phyloP scores from a whole-genome alignment of 2,888 invertebrate genomes.

The Melanostoma mellinum region DNA sequence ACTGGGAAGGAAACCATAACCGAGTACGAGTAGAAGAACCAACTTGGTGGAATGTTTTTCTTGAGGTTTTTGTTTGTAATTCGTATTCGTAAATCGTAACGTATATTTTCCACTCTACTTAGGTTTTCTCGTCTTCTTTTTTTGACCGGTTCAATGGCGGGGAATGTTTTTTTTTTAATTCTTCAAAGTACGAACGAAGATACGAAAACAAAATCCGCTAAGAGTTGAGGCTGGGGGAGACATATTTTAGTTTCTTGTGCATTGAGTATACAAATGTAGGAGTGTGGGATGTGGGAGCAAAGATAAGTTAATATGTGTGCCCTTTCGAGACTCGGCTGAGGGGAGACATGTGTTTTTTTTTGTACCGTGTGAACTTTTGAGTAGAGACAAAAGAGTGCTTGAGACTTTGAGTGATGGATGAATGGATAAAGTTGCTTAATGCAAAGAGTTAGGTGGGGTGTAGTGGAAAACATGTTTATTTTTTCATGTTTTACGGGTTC shows the following conservation, averaged over 20 bases:
- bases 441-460: slow-evolving; percentile 18
- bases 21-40: too few relatives aligned
- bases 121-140: slow-evolving; percentile 28
- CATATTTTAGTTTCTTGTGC: slow-evolving; percentile 44
- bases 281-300: slow-evolving; percentile 4
- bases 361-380: slow-evolving; percentile 68
- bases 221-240: slow-evolving; percentile 14
- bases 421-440: background rate
- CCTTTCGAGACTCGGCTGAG: slow-evolving; percentile 64
- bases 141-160: slow-evolving; percentile 11
- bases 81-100: slow-evolving; percentile 41
- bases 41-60: background rate
- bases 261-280: background rate
- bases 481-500: slow-evolving; percentile 42
- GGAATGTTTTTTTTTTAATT: background rate
- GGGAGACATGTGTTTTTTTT: slow-evolving; percentile 43
- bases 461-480: slow-evolving; percentile 40
- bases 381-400: background rate
- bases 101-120: slow-evolving; percentile 67
- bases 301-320: slow-evolving; percentile 21
- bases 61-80: slow-evolving; percentile 12
- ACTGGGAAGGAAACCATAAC: too few relatives aligned
- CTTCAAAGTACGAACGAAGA: slow-evolving; percentile 32
- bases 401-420: slow-evolving; percentile 46
- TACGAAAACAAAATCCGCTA: slow-evolving; percentile 58